phyloP scores from a whole-genome alignment of 2,888 invertebrate species.

The Gibbula magus region DNA sequence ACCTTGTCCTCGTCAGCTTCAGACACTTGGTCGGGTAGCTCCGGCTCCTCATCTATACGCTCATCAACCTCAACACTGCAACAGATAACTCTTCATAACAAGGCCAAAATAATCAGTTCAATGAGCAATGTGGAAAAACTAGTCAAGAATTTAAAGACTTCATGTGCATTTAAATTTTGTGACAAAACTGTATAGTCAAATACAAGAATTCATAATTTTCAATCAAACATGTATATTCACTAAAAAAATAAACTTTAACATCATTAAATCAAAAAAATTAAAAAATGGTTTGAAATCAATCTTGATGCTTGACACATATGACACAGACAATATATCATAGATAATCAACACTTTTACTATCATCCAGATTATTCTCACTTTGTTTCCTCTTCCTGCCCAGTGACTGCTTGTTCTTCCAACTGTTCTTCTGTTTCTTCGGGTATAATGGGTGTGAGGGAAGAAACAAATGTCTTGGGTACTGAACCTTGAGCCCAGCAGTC shows the following conservation, averaged over 20 bases:
- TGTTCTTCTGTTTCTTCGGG: slow-evolving; percentile 51
- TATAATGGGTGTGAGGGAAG: slow-evolving; percentile 50
- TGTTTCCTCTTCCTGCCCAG: slow-evolving; percentile 36
- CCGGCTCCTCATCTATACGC: slow-evolving; percentile 46
- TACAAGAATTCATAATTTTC: background rate
- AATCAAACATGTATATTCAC: background rate
- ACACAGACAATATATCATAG: too few species aligned
- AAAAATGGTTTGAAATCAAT: too few species aligned
- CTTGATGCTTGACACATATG: too few species aligned
- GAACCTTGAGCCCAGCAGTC: slow-evolving; percentile 76
- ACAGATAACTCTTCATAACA: background rate
- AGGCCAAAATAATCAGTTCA: background rate
- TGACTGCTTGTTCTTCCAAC: slow-evolving; percentile 19
- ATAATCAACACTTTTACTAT: too few species aligned
- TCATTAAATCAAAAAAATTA: too few species aligned
- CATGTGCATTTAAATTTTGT: too few species aligned
- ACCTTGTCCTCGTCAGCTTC: slow-evolving; percentile 38
- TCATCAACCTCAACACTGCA: slow-evolving; percentile 40
- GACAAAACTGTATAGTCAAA: too few species aligned
- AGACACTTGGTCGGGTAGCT: slow-evolving; percentile 58
- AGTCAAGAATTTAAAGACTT: too few species aligned
- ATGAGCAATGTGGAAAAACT: too few species aligned
- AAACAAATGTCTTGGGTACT: slow-evolving; percentile 65
- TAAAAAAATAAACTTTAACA: too few species aligned
- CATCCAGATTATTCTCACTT: slow-evolving; percentile 8